Conservation (phyloP, 2,113 vertebrate species). For the Carassius gibelio region DNA sequence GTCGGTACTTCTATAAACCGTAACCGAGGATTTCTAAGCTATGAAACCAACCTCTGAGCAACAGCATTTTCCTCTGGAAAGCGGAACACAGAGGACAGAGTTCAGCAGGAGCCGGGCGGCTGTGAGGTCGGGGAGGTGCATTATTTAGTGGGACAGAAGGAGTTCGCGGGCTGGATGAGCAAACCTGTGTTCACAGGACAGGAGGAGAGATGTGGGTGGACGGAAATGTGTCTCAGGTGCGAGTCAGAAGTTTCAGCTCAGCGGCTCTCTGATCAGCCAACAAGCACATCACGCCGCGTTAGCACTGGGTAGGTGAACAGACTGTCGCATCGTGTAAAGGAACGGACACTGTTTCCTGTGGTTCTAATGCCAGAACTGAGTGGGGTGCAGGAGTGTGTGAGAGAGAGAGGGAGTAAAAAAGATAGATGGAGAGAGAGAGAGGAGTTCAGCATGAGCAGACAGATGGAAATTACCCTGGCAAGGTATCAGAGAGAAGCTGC, state of each 20-base stretch:
- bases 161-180: not conserved
- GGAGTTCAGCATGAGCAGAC: constrained; percentile 55
- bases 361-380: constrained; percentile 57
- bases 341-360: constrained; percentile 43
- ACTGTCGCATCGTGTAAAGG: constrained; percentile 46
- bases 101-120: not conserved
- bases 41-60: not conserved
- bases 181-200: constrained; percentile 26
- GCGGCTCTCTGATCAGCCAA: constrained; percentile 38
- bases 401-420: constrained; percentile 10
- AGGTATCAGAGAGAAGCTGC: constrained; percentile 67
- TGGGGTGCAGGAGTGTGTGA: constrained; percentile 41
- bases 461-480: constrained; percentile 75
- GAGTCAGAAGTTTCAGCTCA: constrained; percentile 39
- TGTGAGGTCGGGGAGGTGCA: constrained; percentile 2
- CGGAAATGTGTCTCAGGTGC: constrained; percentile 35
- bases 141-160: constrained; percentile 37
- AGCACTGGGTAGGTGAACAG: constrained; percentile 48
- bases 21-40: not conserved
- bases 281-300: constrained; percentile 46
- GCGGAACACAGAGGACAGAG: not conserved
- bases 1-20: not conserved
- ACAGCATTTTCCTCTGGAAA: constrained; percentile 9
- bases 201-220: constrained; percentile 31
- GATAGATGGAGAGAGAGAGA: constrained; percentile 39